phyloP scores from a whole-genome alignment of 2,888 invertebrate species.

The Lydus trimaculatus region DNA sequence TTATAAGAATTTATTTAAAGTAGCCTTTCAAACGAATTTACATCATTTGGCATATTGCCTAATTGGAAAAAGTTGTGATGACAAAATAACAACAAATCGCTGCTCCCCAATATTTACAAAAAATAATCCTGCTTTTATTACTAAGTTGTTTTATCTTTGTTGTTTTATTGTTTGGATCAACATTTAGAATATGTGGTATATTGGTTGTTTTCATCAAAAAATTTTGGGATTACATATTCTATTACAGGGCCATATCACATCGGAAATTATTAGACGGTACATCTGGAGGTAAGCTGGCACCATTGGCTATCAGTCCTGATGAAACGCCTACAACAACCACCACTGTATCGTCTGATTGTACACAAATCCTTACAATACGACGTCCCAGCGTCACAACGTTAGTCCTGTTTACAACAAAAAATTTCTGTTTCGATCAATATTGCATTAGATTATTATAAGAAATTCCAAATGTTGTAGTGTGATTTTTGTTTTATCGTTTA shows the following conservation, averaged over 20 bases:
- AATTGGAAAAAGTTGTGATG: neutral
- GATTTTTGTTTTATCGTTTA: neutral
- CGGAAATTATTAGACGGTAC: slow-evolving; percentile 60
- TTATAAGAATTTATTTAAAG: slow-evolving; percentile 16
- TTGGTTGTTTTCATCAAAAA: slow-evolving; percentile 4
- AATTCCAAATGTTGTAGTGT: neutral
- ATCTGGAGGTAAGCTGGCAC: slow-evolving; percentile 64
- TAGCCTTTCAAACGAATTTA: neutral
- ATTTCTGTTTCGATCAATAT: neutral
- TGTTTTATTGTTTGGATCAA: neutral
- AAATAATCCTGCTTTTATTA: too few relatives aligned
- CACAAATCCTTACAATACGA: slow-evolving; percentile 55
- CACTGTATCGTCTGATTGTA: slow-evolving; percentile 49
- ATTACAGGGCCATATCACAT: slow-evolving; percentile 64
- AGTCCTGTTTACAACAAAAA: slow-evolving; percentile 49
- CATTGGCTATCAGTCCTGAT: slow-evolving; percentile 65
- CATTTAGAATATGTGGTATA: neutral
- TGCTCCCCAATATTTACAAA: too few relatives aligned
- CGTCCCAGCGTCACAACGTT: slow-evolving; percentile 67
- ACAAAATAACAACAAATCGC: too few relatives aligned
- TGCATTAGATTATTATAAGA: slow-evolving; percentile 9
- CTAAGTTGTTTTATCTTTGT: too few relatives aligned
- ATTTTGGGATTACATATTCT: slow-evolving; percentile 37
- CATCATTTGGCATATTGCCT: neutral
- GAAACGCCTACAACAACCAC: slow-evolving; percentile 56